Percentiles rank a stretch among this genome's conserved stretches.
Evolutionary conservation across 64 coral and sea anemone species (phyloP).

Genomic region (Pocillopora damicornis): DNA sequence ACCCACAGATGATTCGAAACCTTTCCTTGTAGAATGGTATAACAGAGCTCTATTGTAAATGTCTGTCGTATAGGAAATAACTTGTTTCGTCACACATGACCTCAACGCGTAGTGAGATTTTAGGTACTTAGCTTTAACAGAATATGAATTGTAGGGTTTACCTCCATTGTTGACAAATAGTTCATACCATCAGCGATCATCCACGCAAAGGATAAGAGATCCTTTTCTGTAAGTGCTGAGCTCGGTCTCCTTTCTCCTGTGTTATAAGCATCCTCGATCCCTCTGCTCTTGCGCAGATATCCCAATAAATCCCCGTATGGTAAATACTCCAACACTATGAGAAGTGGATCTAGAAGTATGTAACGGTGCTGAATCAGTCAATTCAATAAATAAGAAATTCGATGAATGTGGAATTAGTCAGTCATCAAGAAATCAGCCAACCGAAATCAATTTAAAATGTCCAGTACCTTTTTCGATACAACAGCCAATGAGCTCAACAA

Average conservation of each 20-base stretch:
- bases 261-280: conserved; percentile 53
- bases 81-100: no score
- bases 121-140: no score
- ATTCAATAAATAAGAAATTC: no score
- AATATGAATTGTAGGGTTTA: not conserved
- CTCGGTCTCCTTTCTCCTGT: conserved; percentile 54
- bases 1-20: no score
- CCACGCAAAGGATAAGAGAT: conserved; percentile 58
- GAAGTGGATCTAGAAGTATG: conserved; percentile 31
- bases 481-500: conserved; percentile 28
- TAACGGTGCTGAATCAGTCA: no score
- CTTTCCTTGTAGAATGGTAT: not conserved
- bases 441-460: not conserved
- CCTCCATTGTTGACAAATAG: conserved; percentile 62
- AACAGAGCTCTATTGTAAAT: no score
- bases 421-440: no score
- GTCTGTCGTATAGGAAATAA: no score
- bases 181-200: conserved; percentile 86
- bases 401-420: no score
- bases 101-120: no score
- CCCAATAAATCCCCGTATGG: conserved; percentile 71
- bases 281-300: conserved; percentile 52
- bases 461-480: not conserved
- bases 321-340: conserved; percentile 63
- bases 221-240: conserved; percentile 29